phyloP scores from a whole-genome alignment of 2,797 vertebrate genomes.

The Hippopotamyrus pictus region DNA sequence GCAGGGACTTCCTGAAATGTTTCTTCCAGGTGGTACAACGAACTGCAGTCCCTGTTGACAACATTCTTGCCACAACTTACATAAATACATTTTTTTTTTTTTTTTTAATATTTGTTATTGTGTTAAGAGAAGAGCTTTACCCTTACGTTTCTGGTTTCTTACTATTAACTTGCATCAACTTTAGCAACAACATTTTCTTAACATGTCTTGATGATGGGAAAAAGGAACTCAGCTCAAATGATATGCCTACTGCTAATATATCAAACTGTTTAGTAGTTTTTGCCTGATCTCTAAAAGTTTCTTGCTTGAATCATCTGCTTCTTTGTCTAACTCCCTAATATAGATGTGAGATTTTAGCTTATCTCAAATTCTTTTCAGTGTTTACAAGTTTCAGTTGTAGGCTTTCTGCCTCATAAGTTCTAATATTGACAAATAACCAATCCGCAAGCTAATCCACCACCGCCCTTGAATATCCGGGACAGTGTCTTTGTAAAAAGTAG shows the following conservation, averaged over 20 bases:
- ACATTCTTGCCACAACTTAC: background rate
- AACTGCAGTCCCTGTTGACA: background rate
- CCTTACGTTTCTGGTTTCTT: background rate
- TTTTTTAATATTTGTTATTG: background rate
- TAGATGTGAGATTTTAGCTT: constrained; percentile 16
- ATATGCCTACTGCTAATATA: constrained; percentile 21
- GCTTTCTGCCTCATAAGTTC: background rate
- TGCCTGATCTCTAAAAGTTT: constrained; percentile 29
- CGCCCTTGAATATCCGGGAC: background rate
- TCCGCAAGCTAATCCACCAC: background rate
- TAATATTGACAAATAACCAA: background rate
- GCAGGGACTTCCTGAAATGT: background rate
- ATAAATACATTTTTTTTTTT: constrained; percentile 9
- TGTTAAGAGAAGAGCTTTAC: background rate
- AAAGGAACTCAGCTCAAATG: constrained; percentile 21
- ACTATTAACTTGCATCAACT: background rate
- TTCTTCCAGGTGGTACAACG: background rate
- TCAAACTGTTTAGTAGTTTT: constrained; percentile 23
- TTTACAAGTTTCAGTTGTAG: background rate
- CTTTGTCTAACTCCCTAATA: constrained; percentile 30
- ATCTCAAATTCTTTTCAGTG: background rate
- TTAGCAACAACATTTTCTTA: background rate
- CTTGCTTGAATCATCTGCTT: constrained; percentile 30
- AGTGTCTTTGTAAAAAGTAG: background rate
- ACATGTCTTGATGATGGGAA: constrained; percentile 14